These are phyloP conservation scores for Drosophila miranda DNA, from an alignment of 1,140 invertebrate genomes.

Conservation along the genomic window DNA sequence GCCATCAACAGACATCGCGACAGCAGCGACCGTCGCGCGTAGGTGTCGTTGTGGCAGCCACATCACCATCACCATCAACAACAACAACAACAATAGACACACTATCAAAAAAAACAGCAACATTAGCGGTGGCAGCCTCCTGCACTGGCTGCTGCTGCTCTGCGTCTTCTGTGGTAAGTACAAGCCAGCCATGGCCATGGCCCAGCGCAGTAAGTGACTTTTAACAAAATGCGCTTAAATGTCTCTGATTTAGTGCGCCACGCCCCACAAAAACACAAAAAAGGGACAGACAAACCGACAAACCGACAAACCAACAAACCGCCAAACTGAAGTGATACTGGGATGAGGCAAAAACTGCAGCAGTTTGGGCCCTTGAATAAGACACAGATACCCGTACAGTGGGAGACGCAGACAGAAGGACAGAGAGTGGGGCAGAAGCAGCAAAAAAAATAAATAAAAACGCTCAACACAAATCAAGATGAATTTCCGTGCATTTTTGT, in stretches of 20 bases:
- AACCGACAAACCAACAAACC: constrained; percentile 35
- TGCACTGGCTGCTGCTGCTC: constrained; percentile 47
- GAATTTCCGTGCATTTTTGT: constrained; percentile 77
- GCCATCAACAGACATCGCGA: constrained; percentile 52
- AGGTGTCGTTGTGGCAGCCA: constrained; percentile 50
- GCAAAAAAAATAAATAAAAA: constrained; percentile 40
- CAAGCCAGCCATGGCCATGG: constrained; percentile 40
- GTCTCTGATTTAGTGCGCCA: constrained; percentile 69
- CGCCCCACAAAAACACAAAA: constrained; percentile 26
- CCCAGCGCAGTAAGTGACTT: constrained; percentile 65
- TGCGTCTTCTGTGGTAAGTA: constrained; percentile 72
- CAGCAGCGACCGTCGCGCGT: constrained; percentile 35
- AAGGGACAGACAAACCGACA: constrained; percentile 6
- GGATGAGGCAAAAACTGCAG: constrained; percentile 44
- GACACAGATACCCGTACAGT: constrained; percentile 24
- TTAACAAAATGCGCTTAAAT: constrained; percentile 76
- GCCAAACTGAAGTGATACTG: constrained; percentile 58
- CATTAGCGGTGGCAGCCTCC: constrained; percentile 22
- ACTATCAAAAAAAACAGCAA: constrained; percentile 20
- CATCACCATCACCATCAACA: constrained; percentile 25
- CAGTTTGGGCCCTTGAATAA: constrained; percentile 46
- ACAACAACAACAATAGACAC: background rate
- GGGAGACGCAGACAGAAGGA: constrained; percentile 1
- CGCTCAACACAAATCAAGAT: constrained; percentile 74
- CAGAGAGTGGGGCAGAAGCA: background rate